Conservation (phyloP, 2,113 vertebrate species). For the Tychaedon coryphoeus region DNA sequence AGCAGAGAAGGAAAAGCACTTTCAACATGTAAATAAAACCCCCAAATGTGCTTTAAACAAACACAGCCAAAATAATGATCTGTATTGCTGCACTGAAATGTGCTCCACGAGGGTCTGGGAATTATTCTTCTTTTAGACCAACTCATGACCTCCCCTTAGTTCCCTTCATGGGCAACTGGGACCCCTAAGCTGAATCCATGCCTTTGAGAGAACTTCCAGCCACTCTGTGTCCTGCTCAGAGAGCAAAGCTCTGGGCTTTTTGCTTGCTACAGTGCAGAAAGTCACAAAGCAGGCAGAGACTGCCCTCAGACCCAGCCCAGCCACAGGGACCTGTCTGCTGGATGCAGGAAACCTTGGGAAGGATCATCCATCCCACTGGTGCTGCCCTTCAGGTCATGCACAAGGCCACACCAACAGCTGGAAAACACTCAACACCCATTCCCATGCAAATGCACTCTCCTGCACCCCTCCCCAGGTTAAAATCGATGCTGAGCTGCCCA, state of each 20-base stretch:
- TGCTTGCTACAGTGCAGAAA: background rate
- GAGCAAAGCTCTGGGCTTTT: background rate
- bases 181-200: background rate
- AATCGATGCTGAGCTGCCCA: background rate
- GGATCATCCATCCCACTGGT: background rate
- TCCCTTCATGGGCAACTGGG: background rate
- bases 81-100: background rate
- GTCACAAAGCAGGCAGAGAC: background rate
- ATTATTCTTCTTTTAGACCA: background rate
- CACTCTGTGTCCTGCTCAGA: background rate
- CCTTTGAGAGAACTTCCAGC: background rate
- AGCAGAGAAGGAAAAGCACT: background rate
- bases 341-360: background rate
- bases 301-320: background rate
- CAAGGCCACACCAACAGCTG: background rate
- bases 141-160: background rate
- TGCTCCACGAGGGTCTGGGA: background rate
- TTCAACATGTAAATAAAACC: background rate
- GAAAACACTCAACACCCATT: background rate
- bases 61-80: background rate
- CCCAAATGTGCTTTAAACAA: background rate
- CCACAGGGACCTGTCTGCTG: rapidly evolving
- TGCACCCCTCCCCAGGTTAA: background rate
- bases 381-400: background rate
- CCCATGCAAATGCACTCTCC: background rate